Evolutionary conservation across 2,888 invertebrate genomes (phyloP).

Genomic region (Suillia variegata): DNA sequence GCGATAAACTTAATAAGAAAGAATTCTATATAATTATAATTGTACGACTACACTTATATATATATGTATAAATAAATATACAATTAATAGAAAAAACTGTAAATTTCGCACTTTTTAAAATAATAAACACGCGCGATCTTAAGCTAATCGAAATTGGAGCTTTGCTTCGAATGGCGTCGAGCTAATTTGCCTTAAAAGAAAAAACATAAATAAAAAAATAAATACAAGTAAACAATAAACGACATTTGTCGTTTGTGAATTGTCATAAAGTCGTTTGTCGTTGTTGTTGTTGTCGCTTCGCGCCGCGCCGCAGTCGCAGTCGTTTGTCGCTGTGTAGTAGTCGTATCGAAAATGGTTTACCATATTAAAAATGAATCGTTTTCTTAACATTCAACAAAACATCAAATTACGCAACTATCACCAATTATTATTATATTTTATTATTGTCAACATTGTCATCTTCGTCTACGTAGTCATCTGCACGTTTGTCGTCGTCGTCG

Average conservation of each 20-base stretch:
- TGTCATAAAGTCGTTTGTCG: neutral
- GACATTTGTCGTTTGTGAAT: no score
- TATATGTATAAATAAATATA: no score
- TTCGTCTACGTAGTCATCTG: conserved; percentile 34
- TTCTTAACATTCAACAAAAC: conserved; percentile 57
- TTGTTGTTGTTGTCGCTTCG: neutral
- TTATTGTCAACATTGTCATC: conserved; percentile 37
- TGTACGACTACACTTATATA: no score
- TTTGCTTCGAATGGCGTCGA: neutral
- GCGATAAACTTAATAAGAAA: neutral
- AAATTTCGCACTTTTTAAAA: neutral
- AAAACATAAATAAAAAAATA: no score
- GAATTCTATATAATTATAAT: no score
- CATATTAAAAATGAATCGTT: conserved; percentile 56
- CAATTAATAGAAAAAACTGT: neutral
- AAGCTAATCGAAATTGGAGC: neutral
- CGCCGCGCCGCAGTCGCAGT: neutral
- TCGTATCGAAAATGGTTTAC: conserved; percentile 41
- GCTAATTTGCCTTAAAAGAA: neutral
- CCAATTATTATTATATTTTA: conserved; percentile 57
- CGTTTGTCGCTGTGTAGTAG: neutral
- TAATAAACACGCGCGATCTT: neutral
- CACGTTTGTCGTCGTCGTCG: conserved; percentile 30
- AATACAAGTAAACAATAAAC: no score
- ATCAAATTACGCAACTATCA: conserved; percentile 57